Conservation (phyloP, 2,797 vertebrate species). For the Scarus forsteni region DNA sequence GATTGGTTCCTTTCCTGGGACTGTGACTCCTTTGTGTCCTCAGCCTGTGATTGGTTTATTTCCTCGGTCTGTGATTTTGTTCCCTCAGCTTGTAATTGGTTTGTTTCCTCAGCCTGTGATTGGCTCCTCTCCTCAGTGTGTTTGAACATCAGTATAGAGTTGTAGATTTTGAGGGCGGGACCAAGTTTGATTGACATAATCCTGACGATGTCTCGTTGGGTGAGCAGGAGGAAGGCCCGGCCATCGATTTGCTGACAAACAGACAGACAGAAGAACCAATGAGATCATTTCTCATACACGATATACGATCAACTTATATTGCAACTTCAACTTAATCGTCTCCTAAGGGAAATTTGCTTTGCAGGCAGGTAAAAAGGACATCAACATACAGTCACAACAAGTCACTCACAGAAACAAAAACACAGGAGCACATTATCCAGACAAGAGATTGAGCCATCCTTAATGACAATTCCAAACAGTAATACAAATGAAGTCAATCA, state of each 20-base stretch:
- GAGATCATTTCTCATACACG: too few species aligned
- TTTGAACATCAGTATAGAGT: slow-evolving; percentile 94
- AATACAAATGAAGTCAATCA: too few species aligned
- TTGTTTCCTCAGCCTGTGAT: slow-evolving; percentile 6
- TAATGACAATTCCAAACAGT: too few species aligned
- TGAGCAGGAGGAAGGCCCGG: slow-evolving; percentile 92
- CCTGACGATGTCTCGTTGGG: slow-evolving; percentile 91
- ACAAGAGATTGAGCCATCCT: too few species aligned
- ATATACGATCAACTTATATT: too few species aligned
- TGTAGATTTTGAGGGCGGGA: slow-evolving; percentile 94
- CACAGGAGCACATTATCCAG: too few species aligned
- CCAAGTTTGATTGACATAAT: slow-evolving; percentile 94
- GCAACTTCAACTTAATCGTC: too few species aligned
- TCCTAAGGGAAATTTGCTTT: too few species aligned
- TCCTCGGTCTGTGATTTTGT: background rate
- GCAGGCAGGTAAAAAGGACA: too few species aligned
- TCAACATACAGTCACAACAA: too few species aligned
- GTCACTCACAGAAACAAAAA: too few species aligned
- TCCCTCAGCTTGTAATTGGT: slow-evolving; percentile 5
- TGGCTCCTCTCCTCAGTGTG: slow-evolving; percentile 79
- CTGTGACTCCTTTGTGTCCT: background rate
- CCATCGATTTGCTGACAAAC: slow-evolving; percentile 90
- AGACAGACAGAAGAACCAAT: slow-evolving; percentile 31
- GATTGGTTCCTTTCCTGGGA: background rate
- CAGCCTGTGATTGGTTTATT: background rate